Evolutionary conservation across 2,888 invertebrate genomes (phyloP), one percentile per base, ranked within the genome.

Genomic region (Chironomus tentans): DNA sequence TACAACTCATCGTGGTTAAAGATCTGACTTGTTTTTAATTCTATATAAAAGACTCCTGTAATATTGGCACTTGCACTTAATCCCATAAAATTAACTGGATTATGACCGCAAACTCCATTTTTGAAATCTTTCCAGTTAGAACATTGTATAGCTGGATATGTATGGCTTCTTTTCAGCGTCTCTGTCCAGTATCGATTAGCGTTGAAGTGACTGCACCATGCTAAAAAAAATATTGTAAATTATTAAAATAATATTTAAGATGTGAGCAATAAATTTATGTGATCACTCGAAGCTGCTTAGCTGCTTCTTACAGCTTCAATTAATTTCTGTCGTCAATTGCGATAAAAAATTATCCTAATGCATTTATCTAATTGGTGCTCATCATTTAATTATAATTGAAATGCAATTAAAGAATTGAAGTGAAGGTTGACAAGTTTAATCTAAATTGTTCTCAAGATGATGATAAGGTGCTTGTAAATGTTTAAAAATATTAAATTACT

Each of bases 181-280:
- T 65, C 68, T 10, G 47, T 22, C 21, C 18, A 74, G 48, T 74
- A 74, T 13, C 68, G 74, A 10, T 68, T 22, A 3, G 74, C 74
- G 46, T 68, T 68, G 18, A 68, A 68, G 21, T 74, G 74, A 28
- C 74, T 74, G 47, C 65, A 65, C 65, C 65, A 65, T 13, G 21
- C 65, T 65, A 22, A 21, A 22, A 65, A n/a, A 24, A 22, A 4
- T 2, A 65, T 22, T 4, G 62, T 5, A 65, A 65, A 10, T 65
- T 6, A 15, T 50, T 5, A 4, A 5, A 50, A 5, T 28, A 24
- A 3, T 2, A 24, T 24, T 24, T 24, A 3, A 24, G 2, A 24
- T 2, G 3, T 24, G 2, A 3, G 3, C 3, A 24, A 24, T 24
- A 24, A 24, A 24, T 24, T 24, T 2, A 24, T 24, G 22, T 24